Base-by-base conservation (phyloP, 2,797 vertebrate species). In the Cynopterus sphinx region DNA sequence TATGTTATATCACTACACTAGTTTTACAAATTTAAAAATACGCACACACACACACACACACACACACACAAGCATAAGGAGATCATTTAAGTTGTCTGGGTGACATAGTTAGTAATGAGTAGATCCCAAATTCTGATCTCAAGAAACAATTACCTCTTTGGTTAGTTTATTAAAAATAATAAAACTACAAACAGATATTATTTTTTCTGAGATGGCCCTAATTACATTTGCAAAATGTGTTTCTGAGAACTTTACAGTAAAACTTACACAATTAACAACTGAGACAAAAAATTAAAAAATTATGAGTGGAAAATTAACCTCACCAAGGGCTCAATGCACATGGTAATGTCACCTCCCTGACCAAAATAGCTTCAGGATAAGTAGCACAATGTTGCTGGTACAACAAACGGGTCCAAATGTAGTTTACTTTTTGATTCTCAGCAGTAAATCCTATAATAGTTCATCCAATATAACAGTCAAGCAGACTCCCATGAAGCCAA, bases 381-480 rank as follows among this genome's bases (percentile, higher is more conserved):
- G 26, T 41, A 67, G 3, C 0, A 49, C 91, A 95, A 19, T 51
- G 94, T 92, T 93, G 36, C 68, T 74, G 71, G 63, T 92, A 5
- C 36, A 92, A 2, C 11, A 94, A 95, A 51, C 31, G 74, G 6
- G 5, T 97, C 41, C 41, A 51, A 33, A 75, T 49, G 63, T 83
- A 83, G 15, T 15, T 16, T 86, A 31, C 22, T 57, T 88, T 90
- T 90, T 90, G n/a, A 81, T 82, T 55, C 26, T 85, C 46, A 95
- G 26, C 36, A 95, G 21, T 31, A 88, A 74, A 5, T 74, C 24
- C 28, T 78, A 13, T 22, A 95, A 21, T 53, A 89, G 15, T 81
- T 36, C 83, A 46, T 61, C 81, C 33, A 93, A 57, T 5, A 70
- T 61, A 39, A 70, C 28, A 94, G 61, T 43, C 96, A 88, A 93